phyloP scores from a whole-genome alignment of 2,113 vertebrate species.

The Vidua chalybeata region DNA sequence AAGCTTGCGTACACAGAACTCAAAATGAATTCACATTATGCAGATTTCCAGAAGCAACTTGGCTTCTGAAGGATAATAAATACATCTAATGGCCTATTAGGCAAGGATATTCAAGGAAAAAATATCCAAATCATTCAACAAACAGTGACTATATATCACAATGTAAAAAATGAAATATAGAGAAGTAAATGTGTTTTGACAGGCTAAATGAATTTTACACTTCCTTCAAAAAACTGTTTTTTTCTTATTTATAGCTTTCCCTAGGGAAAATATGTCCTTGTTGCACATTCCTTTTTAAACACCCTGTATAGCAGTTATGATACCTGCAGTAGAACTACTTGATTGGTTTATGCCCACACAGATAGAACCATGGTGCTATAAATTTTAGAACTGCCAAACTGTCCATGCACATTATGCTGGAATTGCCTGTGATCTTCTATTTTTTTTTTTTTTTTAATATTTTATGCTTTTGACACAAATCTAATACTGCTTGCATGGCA shows the following conservation, averaged over 20 bases:
- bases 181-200: slow-evolving; percentile 25
- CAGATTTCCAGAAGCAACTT: background rate
- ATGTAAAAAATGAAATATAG: slow-evolving; percentile 27
- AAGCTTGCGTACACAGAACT: background rate
- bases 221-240: background rate
- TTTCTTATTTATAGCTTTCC: slow-evolving; percentile 38
- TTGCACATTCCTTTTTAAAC: slow-evolving; percentile 58
- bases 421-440: slow-evolving; percentile 42
- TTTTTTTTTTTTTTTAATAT: slow-evolving; percentile 68
- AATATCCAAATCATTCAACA: background rate
- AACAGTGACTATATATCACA: background rate
- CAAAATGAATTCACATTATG: background rate
- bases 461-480: slow-evolving; percentile 57
- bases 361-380: background rate
- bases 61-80: slow-evolving; percentile 3
- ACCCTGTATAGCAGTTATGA: slow-evolving; percentile 2
- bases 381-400: slow-evolving; percentile 55
- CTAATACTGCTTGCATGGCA: slow-evolving; percentile 36
- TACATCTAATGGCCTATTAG: background rate
- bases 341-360: slow-evolving; percentile 22
- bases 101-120: slow-evolving; percentile 37
- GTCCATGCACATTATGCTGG: background rate
- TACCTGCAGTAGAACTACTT: background rate
- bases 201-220: slow-evolving; percentile 38
- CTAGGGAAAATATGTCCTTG: slow-evolving; percentile 32